Base-by-base conservation (phyloP, 2,113 vertebrate genomes). In the Tonatia bakeri region DNA sequence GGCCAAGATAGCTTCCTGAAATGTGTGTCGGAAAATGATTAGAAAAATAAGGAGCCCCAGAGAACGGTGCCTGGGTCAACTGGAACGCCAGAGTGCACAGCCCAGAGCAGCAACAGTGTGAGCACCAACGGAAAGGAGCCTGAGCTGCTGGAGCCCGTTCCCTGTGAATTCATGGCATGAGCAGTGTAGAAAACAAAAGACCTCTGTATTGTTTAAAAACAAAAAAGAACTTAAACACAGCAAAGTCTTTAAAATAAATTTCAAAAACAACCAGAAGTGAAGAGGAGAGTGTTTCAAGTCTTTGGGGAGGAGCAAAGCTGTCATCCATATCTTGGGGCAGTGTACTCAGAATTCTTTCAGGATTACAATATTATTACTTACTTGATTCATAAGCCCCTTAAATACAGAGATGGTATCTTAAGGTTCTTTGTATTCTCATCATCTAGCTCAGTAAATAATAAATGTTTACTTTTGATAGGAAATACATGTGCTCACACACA, bases 381-480 rank as follows among this genome's bases (percentile, higher is more conserved):
- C 26, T 94, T 94, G 31, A 97, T 81, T 95, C 81, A 82, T 72
- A 92, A 95, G 16, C 11, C 87, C 56, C 54, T 89, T 69, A 52
- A 73, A 24, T 24, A 10, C 9, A 96, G 36, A 87, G 9, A 22
- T 52, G 8, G 3, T 56, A 81, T 80, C n/a, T 20, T 72, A 94
- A 81, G 12, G 12, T 45, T 84, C 36, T 91, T 95, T 70, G 20
- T 83, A 90, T 76, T 65, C 54, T 45, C 61, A 94, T n/a, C 2
- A 83, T 80, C 26, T 76, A 92, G 16, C 28, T 90, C 7, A 87
- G 28, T 45, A 95, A 76, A 73, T 17, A 95, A 76, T 40, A 85
- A 91, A 90, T 79, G 12, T 90, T 92, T 84, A 80, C 31, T 24
- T 4, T 67, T 64, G 16, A 31, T 84, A 92, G 24, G 45, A 16